Base-by-base conservation (phyloP, 2,797 vertebrate species). In the Oreonectes daqikongensis region DNA sequence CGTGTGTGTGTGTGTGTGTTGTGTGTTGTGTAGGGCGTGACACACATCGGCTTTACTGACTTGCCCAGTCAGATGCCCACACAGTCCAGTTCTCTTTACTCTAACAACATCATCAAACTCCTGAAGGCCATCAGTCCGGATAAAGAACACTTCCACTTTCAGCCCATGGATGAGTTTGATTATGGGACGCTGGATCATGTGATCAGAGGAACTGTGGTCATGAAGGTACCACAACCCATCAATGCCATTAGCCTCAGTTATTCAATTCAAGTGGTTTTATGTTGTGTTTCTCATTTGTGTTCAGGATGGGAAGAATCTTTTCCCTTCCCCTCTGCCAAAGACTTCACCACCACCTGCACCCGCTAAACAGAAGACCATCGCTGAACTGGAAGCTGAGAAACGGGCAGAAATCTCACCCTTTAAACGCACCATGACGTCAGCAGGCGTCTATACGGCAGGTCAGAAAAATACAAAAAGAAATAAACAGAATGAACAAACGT, bases 1-100 rank as follows among this genome's bases (percentile, higher is more conserved):
- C n/a, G n/a, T n/a, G n/a, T n/a, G n/a, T n/a, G n/a, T n/a, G n/a
- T n/a, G 44, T 2, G 30, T 72, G 3, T 24, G 8, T 63, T 63
- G 3, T 72, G 3, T 20, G 6, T 63, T 60, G 2, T 59, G 57
- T 69, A 96, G 94, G 94, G 94, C 77, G 94, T 95, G 86, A 94
- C 95, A n/a, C 93, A 94, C 83, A 77, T 93, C 65, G 93, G 93
- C 81, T 94, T 90, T 86, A 90, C 90, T 1, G 88, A 94, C 85
- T 90, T 96, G 88, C 95, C 94, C 86, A 96, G 92, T 75, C 91
- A 90, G 86, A 90, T 94, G 94, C 87, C 95, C 83, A 91, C 92
- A 69, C 93, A 93, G 85, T 92, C 95, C 87, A 95, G 94, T 92
- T 92, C 93, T 67, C 90, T 95, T 77, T 95, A 95, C 84, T 96